Conservation (phyloP, 2,888 invertebrate genomes). For the Podabrus alpinus region DNA sequence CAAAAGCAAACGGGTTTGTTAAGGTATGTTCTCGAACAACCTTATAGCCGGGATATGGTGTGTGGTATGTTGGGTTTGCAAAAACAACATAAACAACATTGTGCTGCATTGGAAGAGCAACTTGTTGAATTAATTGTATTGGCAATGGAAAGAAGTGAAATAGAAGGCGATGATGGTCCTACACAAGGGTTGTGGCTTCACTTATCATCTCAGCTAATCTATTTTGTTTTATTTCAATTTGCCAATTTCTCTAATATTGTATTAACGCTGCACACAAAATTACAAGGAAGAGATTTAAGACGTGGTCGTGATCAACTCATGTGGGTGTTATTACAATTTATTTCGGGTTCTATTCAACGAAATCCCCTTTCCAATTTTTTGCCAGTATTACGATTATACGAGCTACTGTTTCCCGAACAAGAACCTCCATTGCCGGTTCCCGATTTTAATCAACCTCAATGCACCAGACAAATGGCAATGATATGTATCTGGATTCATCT, state of each 20-base stretch:
- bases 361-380: slow-evolving; percentile 88
- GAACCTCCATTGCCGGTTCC: slow-evolving; percentile 88
- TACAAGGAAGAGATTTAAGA: slow-evolving; percentile 68
- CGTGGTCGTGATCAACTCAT: slow-evolving; percentile 97
- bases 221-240: slow-evolving; percentile 92
- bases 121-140: slow-evolving; percentile 87
- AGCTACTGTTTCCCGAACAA: slow-evolving; percentile 89
- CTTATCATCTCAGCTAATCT: slow-evolving; percentile 91
- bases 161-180: slow-evolving; percentile 60
- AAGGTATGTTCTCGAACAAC: slow-evolving; percentile 90
- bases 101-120: slow-evolving; percentile 89
- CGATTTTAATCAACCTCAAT: slow-evolving; percentile 83
- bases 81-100: slow-evolving; percentile 75
- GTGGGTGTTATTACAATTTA: slow-evolving; percentile 97
- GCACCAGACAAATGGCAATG: slow-evolving; percentile 90
- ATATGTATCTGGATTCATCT: slow-evolving; percentile 97
- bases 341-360: slow-evolving; percentile 94
- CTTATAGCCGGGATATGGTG: slow-evolving; percentile 95
- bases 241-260: slow-evolving; percentile 93
- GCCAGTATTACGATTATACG: slow-evolving; percentile 88
- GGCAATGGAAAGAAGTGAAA: slow-evolving; percentile 91
- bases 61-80: slow-evolving; percentile 92
- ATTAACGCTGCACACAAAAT: slow-evolving; percentile 78
- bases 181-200: slow-evolving; percentile 91
- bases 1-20: slow-evolving; percentile 88